Conservation (phyloP, 2,888 invertebrate species). For the Chorisops tibialis region DNA sequence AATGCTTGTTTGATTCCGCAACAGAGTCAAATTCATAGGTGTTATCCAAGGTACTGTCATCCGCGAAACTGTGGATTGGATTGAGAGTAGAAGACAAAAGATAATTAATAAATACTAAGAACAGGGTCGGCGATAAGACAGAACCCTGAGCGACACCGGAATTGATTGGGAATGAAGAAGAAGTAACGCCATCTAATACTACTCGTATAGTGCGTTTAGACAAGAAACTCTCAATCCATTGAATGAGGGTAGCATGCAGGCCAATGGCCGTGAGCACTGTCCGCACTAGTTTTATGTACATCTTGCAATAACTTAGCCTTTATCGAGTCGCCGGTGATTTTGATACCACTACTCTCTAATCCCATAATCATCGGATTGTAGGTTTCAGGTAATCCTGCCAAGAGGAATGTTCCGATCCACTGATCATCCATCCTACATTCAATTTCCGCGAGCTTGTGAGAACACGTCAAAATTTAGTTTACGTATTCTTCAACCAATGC, state of each 20-base stretch:
- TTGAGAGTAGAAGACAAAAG: no score
- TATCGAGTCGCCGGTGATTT: slow-evolving; percentile 37
- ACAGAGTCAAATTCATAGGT: no score
- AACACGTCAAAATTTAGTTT: slow-evolving; percentile 37
- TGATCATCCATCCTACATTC: slow-evolving; percentile 33
- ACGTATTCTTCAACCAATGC: slow-evolving; percentile 40
- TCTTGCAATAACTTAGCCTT: slow-evolving; percentile 36
- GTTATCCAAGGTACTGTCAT: no score
- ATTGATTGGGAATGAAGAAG: no score
- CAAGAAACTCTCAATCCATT: slow-evolving; percentile 12
- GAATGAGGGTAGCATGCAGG: slow-evolving; percentile 20
- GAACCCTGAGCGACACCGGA: no score
- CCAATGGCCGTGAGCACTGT: slow-evolving; percentile 25
- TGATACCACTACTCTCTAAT: slow-evolving; percentile 36
- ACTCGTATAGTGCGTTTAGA: no score
- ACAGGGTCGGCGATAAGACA: no score
- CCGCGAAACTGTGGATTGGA: no score
- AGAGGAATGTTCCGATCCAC: slow-evolving; percentile 40
- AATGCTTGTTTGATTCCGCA: no score
- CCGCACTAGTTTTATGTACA: not conserved
- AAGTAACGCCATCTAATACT: no score
- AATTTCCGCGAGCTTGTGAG: slow-evolving; percentile 38
- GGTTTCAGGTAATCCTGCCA: slow-evolving; percentile 39
- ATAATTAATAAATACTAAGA: no score
- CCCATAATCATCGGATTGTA: slow-evolving; percentile 40